phyloP scores from a whole-genome alignment of 2,888 invertebrate species.

The Calameuta pallipes region DNA sequence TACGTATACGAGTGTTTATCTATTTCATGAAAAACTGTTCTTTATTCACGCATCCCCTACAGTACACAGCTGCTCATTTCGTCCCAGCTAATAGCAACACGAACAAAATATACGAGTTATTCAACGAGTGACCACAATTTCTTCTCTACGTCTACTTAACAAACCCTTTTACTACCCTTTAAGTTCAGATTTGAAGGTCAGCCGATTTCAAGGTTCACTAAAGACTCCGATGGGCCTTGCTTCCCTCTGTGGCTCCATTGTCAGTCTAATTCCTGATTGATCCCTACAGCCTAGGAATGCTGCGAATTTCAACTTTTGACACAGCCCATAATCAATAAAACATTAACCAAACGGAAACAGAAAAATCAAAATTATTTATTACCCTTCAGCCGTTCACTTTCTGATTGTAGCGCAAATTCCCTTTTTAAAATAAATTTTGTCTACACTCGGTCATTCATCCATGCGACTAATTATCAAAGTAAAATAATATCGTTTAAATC shows the following conservation, averaged over 20 bases:
- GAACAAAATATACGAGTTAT: not conserved
- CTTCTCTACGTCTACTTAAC: not conserved
- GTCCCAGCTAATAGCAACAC: not conserved
- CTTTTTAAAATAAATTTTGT: too few relatives aligned
- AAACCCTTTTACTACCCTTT: not conserved
- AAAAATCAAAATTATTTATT: not conserved
- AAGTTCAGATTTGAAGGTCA: not conserved
- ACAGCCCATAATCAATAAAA: not conserved
- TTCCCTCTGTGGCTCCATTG: not conserved
- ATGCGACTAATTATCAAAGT: too few relatives aligned
- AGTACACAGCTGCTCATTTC: not conserved
- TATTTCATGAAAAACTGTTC: too few relatives aligned
- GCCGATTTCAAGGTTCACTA: not conserved
- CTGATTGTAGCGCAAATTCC: too few relatives aligned
- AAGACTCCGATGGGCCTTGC: not conserved
- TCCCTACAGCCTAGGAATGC: not conserved
- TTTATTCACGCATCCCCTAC: not conserved
- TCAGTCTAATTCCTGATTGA: not conserved
- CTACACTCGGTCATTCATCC: too few relatives aligned
- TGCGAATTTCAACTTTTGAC: not conserved
- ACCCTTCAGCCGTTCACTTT: too few relatives aligned
- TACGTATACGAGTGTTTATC: not conserved
- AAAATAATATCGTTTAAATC: too few relatives aligned
- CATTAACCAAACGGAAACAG: not conserved
- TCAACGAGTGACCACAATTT: not conserved